Evolutionary conservation across 2,888 invertebrate genomes (phyloP), one percentile per base, ranked within the genome.

Genomic region (Leptinotarsa tumamoca): DNA sequence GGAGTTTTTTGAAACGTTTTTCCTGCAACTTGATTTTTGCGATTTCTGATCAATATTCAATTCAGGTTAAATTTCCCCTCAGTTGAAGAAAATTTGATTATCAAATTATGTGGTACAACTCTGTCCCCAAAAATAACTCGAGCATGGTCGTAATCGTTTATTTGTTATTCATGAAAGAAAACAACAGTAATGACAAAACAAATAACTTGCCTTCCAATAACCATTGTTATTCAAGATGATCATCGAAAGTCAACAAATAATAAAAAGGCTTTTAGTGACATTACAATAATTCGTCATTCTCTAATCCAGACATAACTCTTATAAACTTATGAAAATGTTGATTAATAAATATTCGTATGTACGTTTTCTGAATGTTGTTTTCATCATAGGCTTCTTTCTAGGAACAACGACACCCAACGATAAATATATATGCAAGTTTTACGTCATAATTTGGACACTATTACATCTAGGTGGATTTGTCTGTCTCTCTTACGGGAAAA

Each of bases 401-500:
- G 68, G 52, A 33, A 54, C 18, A 7, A 50, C 54, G 14, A 10
- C 7, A 33, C n/a, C 52, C n/a, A 18, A 51, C n/a, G 17, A 49
- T n/a, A 27, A 27, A n/a, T 33, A n/a, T 1, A 27, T 3, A 18
- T 68, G 23, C 68, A 68, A 68, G 33, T 68, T 13, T 51, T 68
- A 68, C 27, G 17, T 68, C 5, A 21, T 18, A 33, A 33, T 52
- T 13, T 52, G 49, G 27, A 54, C 52, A 33, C n/a, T 68, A 13
- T 7, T 10, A 4, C 18, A 68, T 56, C 27, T 68, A 7, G n/a
- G 13, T 56, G 56, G 51, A 33, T 68, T 49, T n/a, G 52, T 52
- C 13, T 68, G 23, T 56, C 7, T 68, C 3, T 49, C 68, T n/a
- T 21, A 49, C 17, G 68, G 68, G 14, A 68, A 68, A n/a, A 68